Conservation (phyloP, 2,113 vertebrate species). For the Mobula hypostoma region DNA sequence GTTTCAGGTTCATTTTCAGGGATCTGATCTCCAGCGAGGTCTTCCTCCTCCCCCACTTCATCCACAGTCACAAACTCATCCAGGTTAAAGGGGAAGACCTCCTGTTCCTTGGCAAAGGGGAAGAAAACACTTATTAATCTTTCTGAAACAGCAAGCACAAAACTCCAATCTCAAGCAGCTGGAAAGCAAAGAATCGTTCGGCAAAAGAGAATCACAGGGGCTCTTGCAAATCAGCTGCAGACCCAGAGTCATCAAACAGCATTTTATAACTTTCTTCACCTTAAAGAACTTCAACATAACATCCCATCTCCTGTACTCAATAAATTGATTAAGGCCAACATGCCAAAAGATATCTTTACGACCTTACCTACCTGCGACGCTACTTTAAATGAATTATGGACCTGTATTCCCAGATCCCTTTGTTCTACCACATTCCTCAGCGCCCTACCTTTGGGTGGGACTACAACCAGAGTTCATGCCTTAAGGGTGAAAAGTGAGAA, state of each 20-base stretch:
- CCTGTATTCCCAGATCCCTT: no score
- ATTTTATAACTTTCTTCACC: not conserved
- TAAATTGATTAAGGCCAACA: no score
- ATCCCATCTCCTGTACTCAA: no score
- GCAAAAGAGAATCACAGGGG: not conserved
- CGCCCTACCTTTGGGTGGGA: no score
- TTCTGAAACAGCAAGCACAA: not conserved
- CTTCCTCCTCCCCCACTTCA: conserved; percentile 66
- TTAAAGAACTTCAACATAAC: no score
- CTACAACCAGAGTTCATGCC: no score
- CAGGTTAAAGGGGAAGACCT: conserved; percentile 66
- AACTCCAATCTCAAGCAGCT: not conserved
- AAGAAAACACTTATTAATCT: not conserved
- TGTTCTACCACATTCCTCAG: no score
- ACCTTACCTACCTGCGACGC: no score
- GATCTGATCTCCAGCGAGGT: conserved; percentile 39
- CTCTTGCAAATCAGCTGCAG: not conserved
- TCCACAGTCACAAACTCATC: conserved; percentile 82
- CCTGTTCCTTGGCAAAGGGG: conserved; percentile 48
- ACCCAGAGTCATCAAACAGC: not conserved
- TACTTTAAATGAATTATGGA: no score
- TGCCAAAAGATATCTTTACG: no score
- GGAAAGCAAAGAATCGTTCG: not conserved
- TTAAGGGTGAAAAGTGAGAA: no score
- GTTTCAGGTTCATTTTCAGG: conserved; percentile 40